These are phyloP conservation scores for Lamprotornis superbus DNA, from an alignment of 2,113 vertebrate species.

Conservation along the genomic window DNA sequence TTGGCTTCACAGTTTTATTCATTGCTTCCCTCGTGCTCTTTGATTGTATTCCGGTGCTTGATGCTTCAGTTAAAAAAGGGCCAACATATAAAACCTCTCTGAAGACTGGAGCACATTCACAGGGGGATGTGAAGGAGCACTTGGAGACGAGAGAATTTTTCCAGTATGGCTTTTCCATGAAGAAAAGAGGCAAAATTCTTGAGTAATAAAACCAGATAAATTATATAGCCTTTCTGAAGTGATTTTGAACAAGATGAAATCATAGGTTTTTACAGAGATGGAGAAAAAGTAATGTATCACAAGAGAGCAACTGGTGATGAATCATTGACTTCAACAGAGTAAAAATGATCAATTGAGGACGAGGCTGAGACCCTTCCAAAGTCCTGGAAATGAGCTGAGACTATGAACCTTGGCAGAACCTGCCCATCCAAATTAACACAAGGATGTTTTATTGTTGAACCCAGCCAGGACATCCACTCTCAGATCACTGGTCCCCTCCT, in stretches of 20 bases:
- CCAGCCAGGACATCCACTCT: neutral
- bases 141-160: neutral
- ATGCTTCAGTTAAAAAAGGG: neutral
- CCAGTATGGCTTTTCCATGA: neutral
- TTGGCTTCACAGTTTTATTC: neutral
- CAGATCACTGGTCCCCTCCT: fast-evolving
- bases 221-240: neutral
- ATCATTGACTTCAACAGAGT: neutral
- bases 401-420: neutral
- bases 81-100: neutral
- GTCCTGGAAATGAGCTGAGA: neutral
- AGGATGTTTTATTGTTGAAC: neutral
- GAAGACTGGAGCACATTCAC: neutral
- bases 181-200: neutral
- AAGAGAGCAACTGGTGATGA: neutral
- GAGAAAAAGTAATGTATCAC: neutral
- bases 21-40: neutral
- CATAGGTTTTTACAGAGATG: neutral
- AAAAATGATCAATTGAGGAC: neutral
- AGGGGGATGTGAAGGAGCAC: neutral
- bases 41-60: neutral
- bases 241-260: neutral
- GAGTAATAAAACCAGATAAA: neutral
- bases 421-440: neutral
- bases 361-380: neutral